phyloP scores from a whole-genome alignment of 2,888 invertebrate species.

The Apocheima hispidaria region DNA sequence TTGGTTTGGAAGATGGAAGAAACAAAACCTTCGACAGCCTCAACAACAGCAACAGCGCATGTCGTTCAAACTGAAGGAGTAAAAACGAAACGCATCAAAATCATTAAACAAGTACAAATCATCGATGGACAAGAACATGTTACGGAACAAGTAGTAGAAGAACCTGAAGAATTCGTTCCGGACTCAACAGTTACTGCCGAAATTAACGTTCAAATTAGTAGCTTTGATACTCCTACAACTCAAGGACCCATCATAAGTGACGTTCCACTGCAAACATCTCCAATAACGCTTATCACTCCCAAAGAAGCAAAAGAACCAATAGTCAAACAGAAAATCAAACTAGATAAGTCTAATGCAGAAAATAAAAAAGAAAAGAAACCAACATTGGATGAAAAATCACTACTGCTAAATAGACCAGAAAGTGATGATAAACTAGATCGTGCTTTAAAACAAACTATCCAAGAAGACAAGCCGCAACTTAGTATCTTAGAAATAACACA shows the following conservation, averaged over 20 bases:
- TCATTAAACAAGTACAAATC: constrained; percentile 90
- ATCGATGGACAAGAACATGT: constrained; percentile 93
- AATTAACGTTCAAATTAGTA: constrained; percentile 59
- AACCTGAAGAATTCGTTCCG: constrained; percentile 78
- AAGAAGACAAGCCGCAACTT: constrained; percentile 31
- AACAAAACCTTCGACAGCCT: not conserved
- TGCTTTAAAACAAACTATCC: constrained; percentile 6
- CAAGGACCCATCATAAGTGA: constrained; percentile 26
- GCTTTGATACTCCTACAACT: constrained; percentile 29
- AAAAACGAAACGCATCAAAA: constrained; percentile 78
- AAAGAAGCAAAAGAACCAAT: constrained; percentile 6
- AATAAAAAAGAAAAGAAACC: constrained; percentile 2
- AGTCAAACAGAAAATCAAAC: not conserved
- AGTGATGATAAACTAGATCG: not conserved
- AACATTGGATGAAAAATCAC: constrained; percentile 20
- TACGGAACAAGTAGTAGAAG: constrained; percentile 92
- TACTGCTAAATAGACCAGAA: constrained; percentile 19
- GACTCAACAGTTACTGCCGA: constrained; percentile 58
- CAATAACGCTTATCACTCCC: constrained; percentile 14
- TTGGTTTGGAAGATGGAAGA: not conserved
- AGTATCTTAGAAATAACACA: constrained; percentile 49
- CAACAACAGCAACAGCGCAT: constrained; percentile 58
- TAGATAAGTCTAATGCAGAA: constrained; percentile 2
- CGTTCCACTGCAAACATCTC: constrained; percentile 30
- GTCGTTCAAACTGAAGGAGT: constrained; percentile 64